phyloP scores from a whole-genome alignment of 2,888 invertebrate species.

The Blastobasis adustella region DNA sequence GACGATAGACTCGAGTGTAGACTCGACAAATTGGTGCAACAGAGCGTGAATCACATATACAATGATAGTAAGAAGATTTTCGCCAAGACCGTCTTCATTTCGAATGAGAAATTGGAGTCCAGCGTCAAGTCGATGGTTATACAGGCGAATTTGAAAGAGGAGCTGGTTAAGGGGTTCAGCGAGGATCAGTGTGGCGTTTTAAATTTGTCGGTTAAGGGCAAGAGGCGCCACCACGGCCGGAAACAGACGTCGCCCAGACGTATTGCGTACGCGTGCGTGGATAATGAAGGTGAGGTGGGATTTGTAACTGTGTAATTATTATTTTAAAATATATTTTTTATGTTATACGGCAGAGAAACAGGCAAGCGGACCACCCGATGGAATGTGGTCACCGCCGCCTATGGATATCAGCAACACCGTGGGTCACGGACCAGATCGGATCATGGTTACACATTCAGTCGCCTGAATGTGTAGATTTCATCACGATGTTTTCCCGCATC shows the following conservation, averaged over 20 bases:
- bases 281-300: conserved; percentile 37
- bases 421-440: too few relatives aligned
- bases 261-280: conserved; percentile 37
- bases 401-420: too few relatives aligned
- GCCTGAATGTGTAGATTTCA: too few relatives aligned
- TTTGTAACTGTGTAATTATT: not conserved
- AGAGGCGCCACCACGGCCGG: conserved; percentile 53
- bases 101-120: conserved; percentile 26
- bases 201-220: conserved; percentile 55
- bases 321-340: not conserved
- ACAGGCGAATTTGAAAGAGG: conserved; percentile 7
- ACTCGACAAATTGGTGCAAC: conserved; percentile 56
- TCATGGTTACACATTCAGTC: too few relatives aligned
- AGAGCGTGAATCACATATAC: conserved; percentile 60
- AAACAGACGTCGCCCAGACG: conserved; percentile 61
- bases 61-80: conserved; percentile 45
- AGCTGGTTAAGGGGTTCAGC: conserved; percentile 8
- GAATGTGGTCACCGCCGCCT: too few relatives aligned
- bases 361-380: not conserved
- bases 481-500: too few relatives aligned
- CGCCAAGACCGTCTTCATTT: conserved; percentile 59
- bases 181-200: conserved; percentile 35
- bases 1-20: conserved; percentile 52
- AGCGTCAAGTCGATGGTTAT: conserved; percentile 31
- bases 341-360: too few relatives aligned